phyloP scores from a whole-genome alignment of 2,113 vertebrate genomes.

The Coregonus clupeaformis region DNA sequence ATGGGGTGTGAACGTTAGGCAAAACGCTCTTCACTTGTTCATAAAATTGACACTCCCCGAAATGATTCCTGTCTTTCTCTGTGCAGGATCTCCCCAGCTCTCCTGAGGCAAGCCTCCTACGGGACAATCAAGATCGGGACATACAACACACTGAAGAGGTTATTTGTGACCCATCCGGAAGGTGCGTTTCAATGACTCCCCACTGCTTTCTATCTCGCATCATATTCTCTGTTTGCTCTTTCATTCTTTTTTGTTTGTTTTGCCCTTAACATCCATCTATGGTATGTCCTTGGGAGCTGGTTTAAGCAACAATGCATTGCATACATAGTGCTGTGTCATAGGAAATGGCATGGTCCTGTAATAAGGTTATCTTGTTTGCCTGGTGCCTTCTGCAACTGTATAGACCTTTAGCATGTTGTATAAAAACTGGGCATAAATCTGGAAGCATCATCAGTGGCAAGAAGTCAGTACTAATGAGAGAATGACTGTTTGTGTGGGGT shows the following conservation, averaged over 20 bases:
- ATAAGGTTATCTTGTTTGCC: not conserved
- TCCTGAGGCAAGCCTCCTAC: conserved; percentile 92
- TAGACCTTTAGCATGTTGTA: too few species aligned
- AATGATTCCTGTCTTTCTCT: not conserved
- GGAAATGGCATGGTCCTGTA: too few species aligned
- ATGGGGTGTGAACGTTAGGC: not conserved
- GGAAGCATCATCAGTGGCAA: too few species aligned
- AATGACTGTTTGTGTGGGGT: too few species aligned
- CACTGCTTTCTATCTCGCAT: not conserved
- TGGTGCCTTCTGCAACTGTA: too few species aligned
- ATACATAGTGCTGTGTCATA: too few species aligned
- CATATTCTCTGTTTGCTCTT: not conserved
- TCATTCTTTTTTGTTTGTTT: not conserved
- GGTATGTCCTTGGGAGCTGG: not conserved
- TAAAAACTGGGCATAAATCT: too few species aligned
- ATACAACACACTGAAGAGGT: conserved; percentile 92
- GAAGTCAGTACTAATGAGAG: too few species aligned
- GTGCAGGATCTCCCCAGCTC: conserved; percentile 87
- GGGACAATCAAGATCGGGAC: conserved; percentile 98
- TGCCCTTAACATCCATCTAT: not conserved
- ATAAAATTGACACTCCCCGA: not conserved
- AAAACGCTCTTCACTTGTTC: not conserved
- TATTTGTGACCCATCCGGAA: conserved; percentile 90
- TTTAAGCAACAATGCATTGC: not conserved
- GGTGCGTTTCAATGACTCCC: conserved; percentile 68